These are phyloP conservation scores for Neopelma chrysocephalum DNA, from an alignment of 2,797 vertebrate species.

Conservation along the genomic window DNA sequence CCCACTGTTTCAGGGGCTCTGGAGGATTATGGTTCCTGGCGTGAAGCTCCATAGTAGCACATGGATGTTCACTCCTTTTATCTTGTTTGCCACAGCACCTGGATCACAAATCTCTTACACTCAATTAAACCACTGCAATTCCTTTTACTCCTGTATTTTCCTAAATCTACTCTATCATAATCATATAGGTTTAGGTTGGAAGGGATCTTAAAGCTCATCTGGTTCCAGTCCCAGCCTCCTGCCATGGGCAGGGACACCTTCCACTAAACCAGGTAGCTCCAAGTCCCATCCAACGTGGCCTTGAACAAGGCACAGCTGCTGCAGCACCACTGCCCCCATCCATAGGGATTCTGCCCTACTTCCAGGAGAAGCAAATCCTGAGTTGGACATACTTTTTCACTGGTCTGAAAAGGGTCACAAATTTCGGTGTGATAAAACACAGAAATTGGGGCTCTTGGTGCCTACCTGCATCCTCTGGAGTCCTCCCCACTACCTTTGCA, in stretches of 20 bases:
- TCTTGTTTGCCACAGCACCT: neutral
- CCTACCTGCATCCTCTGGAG: neutral
- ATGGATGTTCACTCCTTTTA: neutral
- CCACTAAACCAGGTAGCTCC: neutral
- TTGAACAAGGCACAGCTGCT: neutral
- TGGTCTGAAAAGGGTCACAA: neutral
- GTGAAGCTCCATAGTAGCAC: neutral
- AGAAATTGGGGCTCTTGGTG: neutral
- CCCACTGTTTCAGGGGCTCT: neutral
- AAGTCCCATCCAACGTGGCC: neutral
- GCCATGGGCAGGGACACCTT: neutral
- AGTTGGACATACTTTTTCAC: neutral
- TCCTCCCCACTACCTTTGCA: neutral
- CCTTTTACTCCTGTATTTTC: neutral
- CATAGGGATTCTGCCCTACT: neutral
- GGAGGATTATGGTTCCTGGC: neutral
- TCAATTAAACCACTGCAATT: neutral
- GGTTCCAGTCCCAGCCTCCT: neutral
- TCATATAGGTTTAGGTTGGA: neutral
- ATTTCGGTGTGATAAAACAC: accelerated
- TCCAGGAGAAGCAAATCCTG: neutral
- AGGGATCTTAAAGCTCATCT: neutral
- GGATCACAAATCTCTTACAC: neutral
- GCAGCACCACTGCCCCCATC: neutral
- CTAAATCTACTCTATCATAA: neutral